These are phyloP conservation scores for Clytia hemisphaerica DNA, from an alignment of 30 jellyfish, hydroid and myxozoan species.

Conservation along the genomic window DNA sequence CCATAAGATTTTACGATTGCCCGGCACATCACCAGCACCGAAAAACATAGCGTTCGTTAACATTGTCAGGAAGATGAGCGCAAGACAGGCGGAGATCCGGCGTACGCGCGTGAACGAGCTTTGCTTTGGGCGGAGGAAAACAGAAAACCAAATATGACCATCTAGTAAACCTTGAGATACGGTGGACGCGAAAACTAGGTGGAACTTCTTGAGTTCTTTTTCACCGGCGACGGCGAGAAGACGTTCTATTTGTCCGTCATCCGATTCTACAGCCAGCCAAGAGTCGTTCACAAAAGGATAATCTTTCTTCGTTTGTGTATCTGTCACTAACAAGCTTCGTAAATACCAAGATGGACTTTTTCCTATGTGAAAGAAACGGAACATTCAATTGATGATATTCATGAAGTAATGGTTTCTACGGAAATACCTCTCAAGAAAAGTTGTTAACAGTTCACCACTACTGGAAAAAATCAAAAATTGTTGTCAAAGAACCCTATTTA, in stretches of 20 bases:
- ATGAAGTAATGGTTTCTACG: too few species aligned
- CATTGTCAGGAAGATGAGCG: slow-evolving; percentile 61
- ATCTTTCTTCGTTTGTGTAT: neutral
- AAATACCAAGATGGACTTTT: slow-evolving; percentile 15
- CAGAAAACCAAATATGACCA: slow-evolving; percentile 88
- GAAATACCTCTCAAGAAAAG: too few species aligned
- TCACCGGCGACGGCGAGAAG: slow-evolving; percentile 58
- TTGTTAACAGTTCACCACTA: too few species aligned
- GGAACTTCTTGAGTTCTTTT: slow-evolving; percentile 65
- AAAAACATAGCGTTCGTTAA: slow-evolving; percentile 78
- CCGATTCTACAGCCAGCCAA: slow-evolving; percentile 95
- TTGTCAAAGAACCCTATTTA: too few species aligned
- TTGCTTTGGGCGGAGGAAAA: slow-evolving; percentile 73
- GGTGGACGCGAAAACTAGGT: slow-evolving; percentile 66
- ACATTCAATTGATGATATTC: too few species aligned
- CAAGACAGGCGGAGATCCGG: slow-evolving; percentile 60
- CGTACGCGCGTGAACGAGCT: slow-evolving; percentile 69
- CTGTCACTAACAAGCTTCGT: neutral
- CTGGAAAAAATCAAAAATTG: too few species aligned
- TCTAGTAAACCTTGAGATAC: slow-evolving; percentile 78
- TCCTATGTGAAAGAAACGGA: too few species aligned
- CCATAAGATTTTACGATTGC: slow-evolving; percentile 25
- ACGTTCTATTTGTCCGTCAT: slow-evolving; percentile 68
- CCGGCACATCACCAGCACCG: slow-evolving; percentile 40
- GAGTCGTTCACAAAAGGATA: slow-evolving; percentile 60